Evolutionary conservation across 2,113 vertebrate genomes (phyloP), one percentile per base, ranked within the genome.

Genomic region (Macaca nemestrina): DNA sequence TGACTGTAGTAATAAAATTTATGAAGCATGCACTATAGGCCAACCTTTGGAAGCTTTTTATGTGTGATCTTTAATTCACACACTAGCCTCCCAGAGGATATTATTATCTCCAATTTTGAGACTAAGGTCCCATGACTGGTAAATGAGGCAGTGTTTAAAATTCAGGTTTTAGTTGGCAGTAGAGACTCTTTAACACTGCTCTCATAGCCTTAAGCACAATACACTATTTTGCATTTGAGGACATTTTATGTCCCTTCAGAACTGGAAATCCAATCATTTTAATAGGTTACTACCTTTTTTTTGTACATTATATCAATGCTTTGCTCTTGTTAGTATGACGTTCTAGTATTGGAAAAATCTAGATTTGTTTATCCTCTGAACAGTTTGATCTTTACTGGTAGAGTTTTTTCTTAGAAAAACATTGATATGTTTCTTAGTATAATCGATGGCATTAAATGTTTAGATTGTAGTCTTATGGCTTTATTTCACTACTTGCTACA

Each of bases 401-500:
- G 27, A 40, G 1, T 30, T 91, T 86, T 55, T 84, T 14, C 45
- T 86, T 94, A 80, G 43, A 50, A 73, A 70, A 32, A 32, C 23
- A 20, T 45, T 0, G 0, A 22, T 94, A 22, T 79, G 45, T 20
- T 93, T 97, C 50, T 89, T 93, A 80, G 20, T 61, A 17, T 32
- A 90, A 94, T 93, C 88, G 2, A 22, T 93, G 87, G 68, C 16
- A 9, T 78, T 96, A 93, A 67, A 50, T 90, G 38, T 87, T 97
- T 97, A 94, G 38, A 93, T 89, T 93, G 40, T 93, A 79, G 79
- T 25, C 50, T 88, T 57, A 45, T 43, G 40, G 10, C 68, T 89
- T 96, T 88, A 72, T 40, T 38, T 30, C n/a, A 38, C 52, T 92
- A 20, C 38, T 97, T 94, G 12, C 68, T 95, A 84, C 23, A 88